phyloP scores from a whole-genome alignment of 1,140 invertebrate species.

The Calephelis nemesis region DNA sequence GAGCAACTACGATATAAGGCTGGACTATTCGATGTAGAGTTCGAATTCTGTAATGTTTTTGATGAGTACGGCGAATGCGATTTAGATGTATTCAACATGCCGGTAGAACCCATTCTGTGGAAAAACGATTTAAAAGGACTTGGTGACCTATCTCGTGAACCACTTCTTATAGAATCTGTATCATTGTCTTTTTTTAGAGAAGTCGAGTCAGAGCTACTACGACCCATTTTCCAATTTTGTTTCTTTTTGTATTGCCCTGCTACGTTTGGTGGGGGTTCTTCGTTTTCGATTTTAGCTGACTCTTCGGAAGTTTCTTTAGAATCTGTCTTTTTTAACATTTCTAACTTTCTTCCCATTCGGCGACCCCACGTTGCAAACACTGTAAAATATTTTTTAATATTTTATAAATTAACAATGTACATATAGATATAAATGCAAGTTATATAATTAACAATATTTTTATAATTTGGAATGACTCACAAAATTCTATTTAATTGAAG shows the following conservation, averaged over 20 bases:
- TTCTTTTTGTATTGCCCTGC: conserved; percentile 73
- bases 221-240: conserved; percentile 76
- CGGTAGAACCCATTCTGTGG: conserved; percentile 87
- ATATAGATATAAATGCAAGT: not conserved
- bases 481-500: too few species aligned
- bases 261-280: conserved; percentile 45
- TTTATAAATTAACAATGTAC: not conserved
- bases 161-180: conserved; percentile 71
- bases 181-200: conserved; percentile 66
- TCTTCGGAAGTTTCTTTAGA: conserved; percentile 78
- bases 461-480: too few species aligned
- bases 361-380: conserved; percentile 89
- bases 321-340: conserved; percentile 85
- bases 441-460: too few species aligned
- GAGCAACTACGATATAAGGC: conserved; percentile 87
- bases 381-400: conserved; percentile 59
- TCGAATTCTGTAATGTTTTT: conserved; percentile 58
- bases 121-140: conserved; percentile 87
- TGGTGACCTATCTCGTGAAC: conserved; percentile 78
- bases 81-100: conserved; percentile 84
- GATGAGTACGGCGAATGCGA: conserved; percentile 74
- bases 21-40: conserved; percentile 73
- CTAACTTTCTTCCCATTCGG: conserved; percentile 88
- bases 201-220: conserved; percentile 72
- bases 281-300: conserved; percentile 47